phyloP scores from a whole-genome alignment of 2,888 invertebrate species.

The Pollenia angustigena region DNA sequence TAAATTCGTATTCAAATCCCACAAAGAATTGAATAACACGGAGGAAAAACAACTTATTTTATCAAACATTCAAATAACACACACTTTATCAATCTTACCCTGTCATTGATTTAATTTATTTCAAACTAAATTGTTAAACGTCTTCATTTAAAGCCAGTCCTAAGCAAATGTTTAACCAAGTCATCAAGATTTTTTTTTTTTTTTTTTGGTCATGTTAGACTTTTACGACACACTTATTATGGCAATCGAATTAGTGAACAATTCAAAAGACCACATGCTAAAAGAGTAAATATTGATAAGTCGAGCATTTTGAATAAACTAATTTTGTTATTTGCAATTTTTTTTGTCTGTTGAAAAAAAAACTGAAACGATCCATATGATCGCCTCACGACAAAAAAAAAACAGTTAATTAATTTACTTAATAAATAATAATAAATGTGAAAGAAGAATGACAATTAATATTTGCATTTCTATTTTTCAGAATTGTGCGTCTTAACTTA shows the following conservation, averaged over 20 bases:
- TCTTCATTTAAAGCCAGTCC: conserved; percentile 1
- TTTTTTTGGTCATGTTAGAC: background rate
- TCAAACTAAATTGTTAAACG: background rate
- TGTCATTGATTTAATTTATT: conserved; percentile 19
- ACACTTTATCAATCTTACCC: background rate
- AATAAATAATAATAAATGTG: conserved; percentile 12
- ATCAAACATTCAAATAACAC: conserved; percentile 9
- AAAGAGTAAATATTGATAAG: conserved; percentile 7
- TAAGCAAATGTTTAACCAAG: background rate
- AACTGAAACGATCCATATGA: conserved; percentile 15
- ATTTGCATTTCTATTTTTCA: conserved; percentile 8
- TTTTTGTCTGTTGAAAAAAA: background rate
- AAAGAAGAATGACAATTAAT: conserved; percentile 2
- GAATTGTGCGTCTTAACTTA: conserved; percentile 13
- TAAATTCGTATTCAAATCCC: background rate
- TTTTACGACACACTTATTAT: conserved; percentile 11
- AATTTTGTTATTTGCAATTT: background rate
- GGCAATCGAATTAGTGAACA: background rate
- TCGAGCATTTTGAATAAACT: conserved; percentile 2
- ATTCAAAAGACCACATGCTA: background rate
- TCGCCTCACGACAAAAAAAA: background rate
- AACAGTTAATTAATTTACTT: conserved; percentile 1
- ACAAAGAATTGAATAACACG: background rate
- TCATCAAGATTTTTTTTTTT: background rate
- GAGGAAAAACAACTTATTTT: background rate